Percentiles rank a stretch among this genome's conserved stretches.
Evolutionary conservation across 1,140 invertebrate species (phyloP).

Genomic region (Colletes latitarsis): DNA sequence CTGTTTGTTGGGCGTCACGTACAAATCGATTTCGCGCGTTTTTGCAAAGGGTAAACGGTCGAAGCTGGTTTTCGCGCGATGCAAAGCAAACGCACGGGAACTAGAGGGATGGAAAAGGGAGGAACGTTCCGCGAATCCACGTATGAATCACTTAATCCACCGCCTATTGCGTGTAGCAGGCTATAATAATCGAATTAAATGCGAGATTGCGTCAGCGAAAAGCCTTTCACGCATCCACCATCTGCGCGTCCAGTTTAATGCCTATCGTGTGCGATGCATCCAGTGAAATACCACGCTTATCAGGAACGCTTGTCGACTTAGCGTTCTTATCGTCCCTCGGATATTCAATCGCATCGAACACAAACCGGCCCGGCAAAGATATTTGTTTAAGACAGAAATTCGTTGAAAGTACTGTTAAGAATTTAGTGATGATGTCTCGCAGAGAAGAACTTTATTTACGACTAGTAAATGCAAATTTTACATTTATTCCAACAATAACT

Average conservation of each 20-base stretch:
- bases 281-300: constrained; percentile 47
- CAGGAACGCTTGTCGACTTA: constrained; percentile 43
- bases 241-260: constrained; percentile 39
- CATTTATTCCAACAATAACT: too few relatives aligned
- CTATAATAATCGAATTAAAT: constrained; percentile 64
- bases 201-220: constrained; percentile 52
- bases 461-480: too few relatives aligned
- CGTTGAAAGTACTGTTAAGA: too few relatives aligned
- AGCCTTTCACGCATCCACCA: constrained; percentile 42
- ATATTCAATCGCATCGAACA: not conserved
- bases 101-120: constrained; percentile 18
- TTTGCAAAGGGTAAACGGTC: constrained; percentile 15
- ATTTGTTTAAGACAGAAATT: not conserved
- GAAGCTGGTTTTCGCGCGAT: constrained; percentile 35
- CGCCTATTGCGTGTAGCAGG: constrained; percentile 19
- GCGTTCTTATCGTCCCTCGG: not conserved
- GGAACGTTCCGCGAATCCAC: constrained; percentile 23
- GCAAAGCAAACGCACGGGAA: not conserved
- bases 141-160: constrained; percentile 66
- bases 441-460: too few relatives aligned
- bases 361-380: not conserved
- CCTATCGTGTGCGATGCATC: constrained; percentile 16
- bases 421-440: too few relatives aligned
- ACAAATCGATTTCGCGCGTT: not conserved
- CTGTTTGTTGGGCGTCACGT: not conserved